Conservation (phyloP, 2,888 invertebrate species). For the Deroplatys truncata region DNA sequence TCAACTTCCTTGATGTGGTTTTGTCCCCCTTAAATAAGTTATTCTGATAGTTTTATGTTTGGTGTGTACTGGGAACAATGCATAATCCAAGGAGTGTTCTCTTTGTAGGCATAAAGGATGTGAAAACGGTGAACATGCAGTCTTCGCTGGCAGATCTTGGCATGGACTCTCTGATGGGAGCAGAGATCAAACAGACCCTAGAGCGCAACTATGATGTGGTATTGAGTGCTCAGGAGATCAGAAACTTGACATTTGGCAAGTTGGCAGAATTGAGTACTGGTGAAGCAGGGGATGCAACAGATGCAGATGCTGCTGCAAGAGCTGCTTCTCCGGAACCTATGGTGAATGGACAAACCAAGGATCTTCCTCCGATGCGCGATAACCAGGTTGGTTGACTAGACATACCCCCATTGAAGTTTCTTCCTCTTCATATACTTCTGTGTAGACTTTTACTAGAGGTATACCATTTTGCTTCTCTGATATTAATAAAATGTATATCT, state of each 20-base stretch:
- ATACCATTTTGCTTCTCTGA: neutral
- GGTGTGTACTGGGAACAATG: neutral
- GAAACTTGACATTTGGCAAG: constrained; percentile 73
- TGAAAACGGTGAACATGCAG: constrained; percentile 67
- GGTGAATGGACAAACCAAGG: constrained; percentile 9
- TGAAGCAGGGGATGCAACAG: neutral
- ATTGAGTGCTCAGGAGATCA: constrained; percentile 86
- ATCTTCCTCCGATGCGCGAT: neutral
- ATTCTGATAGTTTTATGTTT: too few relatives aligned
- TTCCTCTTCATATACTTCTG: too few relatives aligned
- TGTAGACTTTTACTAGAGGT: too few relatives aligned
- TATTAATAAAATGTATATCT: neutral
- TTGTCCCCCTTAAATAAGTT: too few relatives aligned
- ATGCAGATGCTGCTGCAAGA: neutral
- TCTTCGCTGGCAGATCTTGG: constrained; percentile 89
- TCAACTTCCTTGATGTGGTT: too few relatives aligned
- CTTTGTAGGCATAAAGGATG: constrained; percentile 78
- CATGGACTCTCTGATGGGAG: constrained; percentile 98
- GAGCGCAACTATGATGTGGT: constrained; percentile 90
- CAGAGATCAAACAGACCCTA: constrained; percentile 95
- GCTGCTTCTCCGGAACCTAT: neutral
- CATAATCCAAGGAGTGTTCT: neutral
- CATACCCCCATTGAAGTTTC: too few relatives aligned
- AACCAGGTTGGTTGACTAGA: neutral
- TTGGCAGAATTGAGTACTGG: constrained; percentile 55